Base-by-base conservation (phyloP, 2,797 vertebrate species). In the Hipposideros larvatus region DNA sequence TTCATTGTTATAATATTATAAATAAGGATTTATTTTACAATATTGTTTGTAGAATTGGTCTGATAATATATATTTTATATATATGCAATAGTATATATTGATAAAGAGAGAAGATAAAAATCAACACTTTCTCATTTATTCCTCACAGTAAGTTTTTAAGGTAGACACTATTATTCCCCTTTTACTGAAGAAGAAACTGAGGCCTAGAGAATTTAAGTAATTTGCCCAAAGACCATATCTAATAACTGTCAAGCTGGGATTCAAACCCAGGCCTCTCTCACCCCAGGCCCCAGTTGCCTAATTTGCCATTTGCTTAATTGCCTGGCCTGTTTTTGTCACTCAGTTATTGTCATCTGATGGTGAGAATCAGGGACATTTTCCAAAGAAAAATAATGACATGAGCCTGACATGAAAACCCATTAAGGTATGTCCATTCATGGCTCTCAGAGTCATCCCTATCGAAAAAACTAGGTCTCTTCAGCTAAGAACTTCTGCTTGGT, bases 1-100 rank as follows among this genome's bases (percentile, higher is more conserved):
- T 73, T 85, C 57, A 48, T 74, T 68, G n/a, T 14, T 73, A 74
- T 87, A 19, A 61, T 65, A 71, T 57, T 77, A n/a, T 51, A 80
- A 96, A 90, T 34, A 75, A 82, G 4, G 7, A 63, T 77, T 92
- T 80, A 46, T 91, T 93, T 91, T 83, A 91, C 53, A 10, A 28
- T 82, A 66, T 61, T 92, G 53, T 87, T 26, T 84, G 2, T 71
- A 53, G 46, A 87, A 61, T 53, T 24, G 24, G 90, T 87, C 51
- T 90, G 43, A 11, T 26, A 70, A 21, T 43, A 43, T 43, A 43
- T 43, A 43, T 43, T 43, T 6, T 43, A 43, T 43, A 43, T 43
- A 43, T 43, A 6, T 43, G 9, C 43, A 43, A 43, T 92, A 77
- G 87, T 90, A 74, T 68, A 73, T 78, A 84, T 37, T 48, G 22